Percentiles rank a stretch among this genome's conserved stretches.
phyloP scores from a whole-genome alignment of 2,797 vertebrate genomes.

The Paedocypris micromegethes region DNA sequence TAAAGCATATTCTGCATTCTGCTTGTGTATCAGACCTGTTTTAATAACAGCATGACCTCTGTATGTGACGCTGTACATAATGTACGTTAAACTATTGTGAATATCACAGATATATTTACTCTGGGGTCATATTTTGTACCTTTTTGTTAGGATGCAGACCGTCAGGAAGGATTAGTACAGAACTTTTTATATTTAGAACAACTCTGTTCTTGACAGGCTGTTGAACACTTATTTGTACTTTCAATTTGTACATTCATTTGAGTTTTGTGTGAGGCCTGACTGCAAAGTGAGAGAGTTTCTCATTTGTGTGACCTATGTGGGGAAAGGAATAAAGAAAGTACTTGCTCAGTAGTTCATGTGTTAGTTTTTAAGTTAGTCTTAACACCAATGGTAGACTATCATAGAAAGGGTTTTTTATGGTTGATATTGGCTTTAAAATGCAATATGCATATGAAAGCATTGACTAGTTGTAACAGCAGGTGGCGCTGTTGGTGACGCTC shows the following conservation, averaged over 20 bases:
- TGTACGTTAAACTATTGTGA: constrained; percentile 53
- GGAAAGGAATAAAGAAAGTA: constrained; percentile 36
- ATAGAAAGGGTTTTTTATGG: too few species aligned
- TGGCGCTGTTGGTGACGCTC: too few species aligned
- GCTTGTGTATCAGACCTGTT: constrained; percentile 39
- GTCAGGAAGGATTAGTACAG: constrained; percentile 45
- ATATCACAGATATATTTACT: constrained; percentile 51
- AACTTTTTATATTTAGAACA: constrained; percentile 48
- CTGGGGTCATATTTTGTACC: constrained; percentile 50
- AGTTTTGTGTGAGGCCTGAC: constrained; percentile 29
- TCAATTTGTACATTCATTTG: constrained; percentile 39
- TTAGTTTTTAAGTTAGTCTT: constrained; percentile 1
- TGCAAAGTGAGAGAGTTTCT: constrained; percentile 27
- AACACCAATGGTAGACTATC: too few species aligned
- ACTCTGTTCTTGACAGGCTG: constrained; percentile 35
- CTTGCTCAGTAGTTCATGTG: constrained; percentile 23
- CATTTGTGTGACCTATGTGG: constrained; percentile 35
- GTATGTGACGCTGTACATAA: constrained; percentile 52
- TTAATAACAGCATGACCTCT: constrained; percentile 47
- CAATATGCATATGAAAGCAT: too few species aligned
- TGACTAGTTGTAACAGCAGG: too few species aligned
- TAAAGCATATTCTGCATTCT: constrained; percentile 20
- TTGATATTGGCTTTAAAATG: too few species aligned
- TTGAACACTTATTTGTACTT: constrained; percentile 44
- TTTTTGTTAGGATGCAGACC: constrained; percentile 48